Conservation (phyloP, 2,888 invertebrate species). For the Cephus sareptanus region DNA sequence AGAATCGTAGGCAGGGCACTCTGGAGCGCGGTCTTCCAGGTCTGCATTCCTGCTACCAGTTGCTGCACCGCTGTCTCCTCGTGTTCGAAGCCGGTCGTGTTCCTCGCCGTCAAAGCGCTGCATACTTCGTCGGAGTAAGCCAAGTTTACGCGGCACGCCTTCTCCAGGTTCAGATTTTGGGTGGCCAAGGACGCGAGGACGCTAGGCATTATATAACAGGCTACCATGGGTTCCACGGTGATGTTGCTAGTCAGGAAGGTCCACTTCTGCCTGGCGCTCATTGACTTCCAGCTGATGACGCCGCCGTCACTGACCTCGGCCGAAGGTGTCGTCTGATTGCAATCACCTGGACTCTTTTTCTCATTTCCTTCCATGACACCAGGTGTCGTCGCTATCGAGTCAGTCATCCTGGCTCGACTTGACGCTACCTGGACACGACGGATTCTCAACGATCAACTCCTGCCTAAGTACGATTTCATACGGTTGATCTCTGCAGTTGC, state of each 20-base stretch:
- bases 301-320: slow-evolving; percentile 23
- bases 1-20: slow-evolving; percentile 84
- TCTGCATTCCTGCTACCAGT: slow-evolving; percentile 79
- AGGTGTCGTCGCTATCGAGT: slow-evolving; percentile 2
- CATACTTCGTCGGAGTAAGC: slow-evolving; percentile 79
- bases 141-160: slow-evolving; percentile 87
- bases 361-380: slow-evolving; percentile 5
- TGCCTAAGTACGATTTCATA: not conserved
- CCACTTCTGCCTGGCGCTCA: slow-evolving; percentile 71
- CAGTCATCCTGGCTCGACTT: slow-evolving; percentile 1
- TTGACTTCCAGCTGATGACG: slow-evolving; percentile 64
- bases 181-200: slow-evolving; percentile 80
- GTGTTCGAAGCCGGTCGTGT: slow-evolving; percentile 74
- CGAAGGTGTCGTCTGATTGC: slow-evolving; percentile 17
- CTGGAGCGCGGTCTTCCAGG: slow-evolving; percentile 88
- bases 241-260: slow-evolving; percentile 73
- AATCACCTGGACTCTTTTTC: slow-evolving; percentile 23
- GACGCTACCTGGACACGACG: not conserved
- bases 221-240: slow-evolving; percentile 81
- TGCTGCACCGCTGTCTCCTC: slow-evolving; percentile 74
- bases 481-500: not conserved
- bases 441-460: not conserved
- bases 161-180: slow-evolving; percentile 87
- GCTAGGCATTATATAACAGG: slow-evolving; percentile 77
- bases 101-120: slow-evolving; percentile 79